Base-by-base conservation (phyloP, 2,113 vertebrate genomes). In the Gallinago jamesoni region DNA sequence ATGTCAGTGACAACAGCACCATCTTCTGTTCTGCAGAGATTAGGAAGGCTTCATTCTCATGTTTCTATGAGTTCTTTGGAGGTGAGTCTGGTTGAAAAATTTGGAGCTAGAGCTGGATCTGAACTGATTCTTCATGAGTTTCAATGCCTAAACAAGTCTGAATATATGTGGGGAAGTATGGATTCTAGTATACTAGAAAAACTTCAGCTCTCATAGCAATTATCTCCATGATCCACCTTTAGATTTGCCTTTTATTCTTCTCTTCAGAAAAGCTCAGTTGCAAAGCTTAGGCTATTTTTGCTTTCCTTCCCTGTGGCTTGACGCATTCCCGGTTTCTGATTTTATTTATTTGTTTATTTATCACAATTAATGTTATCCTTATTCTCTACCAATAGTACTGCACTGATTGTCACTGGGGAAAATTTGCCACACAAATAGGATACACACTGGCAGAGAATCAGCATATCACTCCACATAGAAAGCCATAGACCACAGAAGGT, bases 11-110 rank as follows among this genome's bases (percentile, higher is more conserved):
- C 97, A 95, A 97, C 28, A 97, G 97, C 94, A 84, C 97, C 97
- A 97, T 86, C 97, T 98, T 83, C 96, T 95, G 97, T 96, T 95
- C 79, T 52, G 43, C 25, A 86, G 90, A 67, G 87, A 35, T 73
- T 10, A 70, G 25, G 68, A 64, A 72, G 30, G 7, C 73, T 88
- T 43, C 22, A 37, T 5, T 50, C 30, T 48, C 30, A 5, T 1
- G 5, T 62, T 76, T 64, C 75, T 33, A 0, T 10, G 13, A 76
- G 33, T 56, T 27, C 27, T 80, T 33, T 4, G 5, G 43, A 79
- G 25, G 11, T 12, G 35, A 18, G 23, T 48, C 77, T 39, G 12
- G 35, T 24, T 43, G 82, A 84, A 87, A 89, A 72, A 68, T 35
- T 15, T 39, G 31, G 37, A 68, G 57, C 23, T 62, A 63, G 47